Conservation (phyloP, 2,113 vertebrate species). For the Nannospalax galili region DNA sequence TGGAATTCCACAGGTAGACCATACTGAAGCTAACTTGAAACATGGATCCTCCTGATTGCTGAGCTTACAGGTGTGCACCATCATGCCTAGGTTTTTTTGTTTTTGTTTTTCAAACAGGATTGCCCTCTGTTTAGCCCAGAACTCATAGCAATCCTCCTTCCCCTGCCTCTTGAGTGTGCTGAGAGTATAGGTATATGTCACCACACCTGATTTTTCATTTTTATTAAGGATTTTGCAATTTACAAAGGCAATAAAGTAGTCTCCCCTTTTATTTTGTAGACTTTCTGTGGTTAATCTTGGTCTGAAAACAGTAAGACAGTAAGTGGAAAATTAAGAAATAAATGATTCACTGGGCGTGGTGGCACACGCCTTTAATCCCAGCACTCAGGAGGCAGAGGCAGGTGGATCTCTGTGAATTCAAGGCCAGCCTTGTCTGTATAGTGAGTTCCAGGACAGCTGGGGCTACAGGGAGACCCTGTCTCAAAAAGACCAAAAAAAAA, state of each 20-base stretch:
- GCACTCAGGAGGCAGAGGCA: too few species aligned
- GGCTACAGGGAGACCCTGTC: too few species aligned
- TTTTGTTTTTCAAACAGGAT: too few species aligned
- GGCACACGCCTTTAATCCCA: too few species aligned
- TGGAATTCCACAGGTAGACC: background rate
- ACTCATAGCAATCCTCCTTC: background rate
- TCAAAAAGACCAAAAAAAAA: too few species aligned
- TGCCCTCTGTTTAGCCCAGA: background rate
- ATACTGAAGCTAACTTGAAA: background rate
- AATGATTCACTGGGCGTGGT: too few species aligned
- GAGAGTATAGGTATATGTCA: background rate
- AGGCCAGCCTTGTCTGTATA: too few species aligned
- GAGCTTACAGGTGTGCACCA: background rate
- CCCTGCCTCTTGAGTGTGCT: background rate
- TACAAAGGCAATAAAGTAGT: background rate
- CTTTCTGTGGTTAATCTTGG: background rate
- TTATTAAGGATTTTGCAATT: background rate
- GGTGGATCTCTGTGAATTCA: too few species aligned
- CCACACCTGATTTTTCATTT: background rate
- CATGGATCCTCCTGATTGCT: background rate
- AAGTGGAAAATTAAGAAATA: too few species aligned
- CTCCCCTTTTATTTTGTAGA: background rate
- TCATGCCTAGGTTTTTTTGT: too few species aligned
- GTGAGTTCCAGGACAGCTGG: too few species aligned
- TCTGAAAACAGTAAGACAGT: slow-evolving; percentile 4